These are phyloP conservation scores for Rhinichthys klamathensis DNA, from an alignment of 2,113 vertebrate genomes.

Conservation along the genomic window DNA sequence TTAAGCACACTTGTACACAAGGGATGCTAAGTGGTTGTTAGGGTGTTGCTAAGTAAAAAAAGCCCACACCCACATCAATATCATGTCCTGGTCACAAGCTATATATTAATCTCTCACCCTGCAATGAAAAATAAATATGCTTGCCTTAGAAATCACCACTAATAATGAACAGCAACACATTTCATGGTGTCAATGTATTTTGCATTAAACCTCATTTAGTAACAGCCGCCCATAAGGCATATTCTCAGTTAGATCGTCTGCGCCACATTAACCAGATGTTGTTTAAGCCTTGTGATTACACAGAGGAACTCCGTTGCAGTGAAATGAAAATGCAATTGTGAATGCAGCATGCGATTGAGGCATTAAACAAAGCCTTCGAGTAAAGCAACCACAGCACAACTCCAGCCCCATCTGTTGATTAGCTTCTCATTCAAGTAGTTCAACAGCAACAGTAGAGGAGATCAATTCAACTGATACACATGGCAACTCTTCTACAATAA, in stretches of 20 bases:
- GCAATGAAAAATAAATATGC: not conserved
- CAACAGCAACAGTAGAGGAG: slow-evolving; percentile 25
- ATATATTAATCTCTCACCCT: not conserved
- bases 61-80: not conserved
- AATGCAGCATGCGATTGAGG: slow-evolving; percentile 10
- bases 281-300: slow-evolving; percentile 30
- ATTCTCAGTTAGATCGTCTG: not conserved
- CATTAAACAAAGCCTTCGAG: slow-evolving; percentile 24
- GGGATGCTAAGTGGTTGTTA: not conserved
- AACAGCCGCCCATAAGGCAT: not conserved
- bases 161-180: not conserved
- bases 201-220: slow-evolving; percentile 10
- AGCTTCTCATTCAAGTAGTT: slow-evolving; percentile 27
- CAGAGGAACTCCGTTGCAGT: slow-evolving; percentile 1
- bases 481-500: slow-evolving; percentile 28
- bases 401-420: slow-evolving; percentile 22
- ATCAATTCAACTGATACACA: slow-evolving; percentile 32
- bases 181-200: not conserved
- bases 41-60: not conserved
- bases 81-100: not conserved
- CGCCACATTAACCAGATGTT: slow-evolving; percentile 15
- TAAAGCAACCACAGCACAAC: slow-evolving; percentile 1
- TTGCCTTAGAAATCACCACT: not conserved
- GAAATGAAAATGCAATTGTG: slow-evolving; percentile 20
- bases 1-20: too few species aligned